Conservation (phyloP, 2,888 invertebrate genomes). For the Amblyteles armatorius region DNA sequence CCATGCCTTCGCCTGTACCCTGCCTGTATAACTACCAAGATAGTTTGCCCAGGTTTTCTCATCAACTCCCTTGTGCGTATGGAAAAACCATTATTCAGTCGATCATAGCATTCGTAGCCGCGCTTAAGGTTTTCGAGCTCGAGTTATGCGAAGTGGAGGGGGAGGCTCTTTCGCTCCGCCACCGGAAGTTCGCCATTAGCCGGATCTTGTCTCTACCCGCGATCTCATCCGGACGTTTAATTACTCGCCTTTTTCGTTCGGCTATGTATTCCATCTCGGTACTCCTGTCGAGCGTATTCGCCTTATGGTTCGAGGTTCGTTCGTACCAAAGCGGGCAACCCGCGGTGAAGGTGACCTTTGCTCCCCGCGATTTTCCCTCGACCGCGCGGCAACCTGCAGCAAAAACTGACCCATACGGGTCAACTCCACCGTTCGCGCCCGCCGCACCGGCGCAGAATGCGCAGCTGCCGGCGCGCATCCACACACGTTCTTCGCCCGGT, state of each 20-base stretch:
- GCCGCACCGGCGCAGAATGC: not conserved
- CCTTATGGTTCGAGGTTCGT: not conserved
- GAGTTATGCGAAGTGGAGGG: constrained; percentile 10
- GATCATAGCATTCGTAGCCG: constrained; percentile 19
- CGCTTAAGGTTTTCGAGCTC: not conserved
- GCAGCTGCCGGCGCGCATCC: not conserved
- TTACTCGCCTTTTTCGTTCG: constrained; percentile 67
- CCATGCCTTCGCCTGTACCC: too few relatives aligned
- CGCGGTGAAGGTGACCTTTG: constrained; percentile 15
- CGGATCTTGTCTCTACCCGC: constrained; percentile 68
- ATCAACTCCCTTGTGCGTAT: constrained; percentile 6
- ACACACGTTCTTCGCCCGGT: constrained; percentile 5
- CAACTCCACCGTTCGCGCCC: not conserved
- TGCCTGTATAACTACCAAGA: not conserved
- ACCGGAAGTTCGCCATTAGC: constrained; percentile 71
- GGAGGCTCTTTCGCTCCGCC: constrained; percentile 27
- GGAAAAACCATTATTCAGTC: constrained; percentile 33
- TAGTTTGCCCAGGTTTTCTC: not conserved
- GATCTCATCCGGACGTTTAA: constrained; percentile 71
- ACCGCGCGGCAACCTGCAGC: not conserved
- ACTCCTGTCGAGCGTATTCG: constrained; percentile 8
- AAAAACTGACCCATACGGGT: not conserved
- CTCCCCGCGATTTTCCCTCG: not conserved
- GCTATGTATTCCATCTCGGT: constrained; percentile 30
- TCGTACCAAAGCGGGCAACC: not conserved